Conservation (phyloP, 1,140 invertebrate genomes). For the Dinoponera quadriceps region DNA sequence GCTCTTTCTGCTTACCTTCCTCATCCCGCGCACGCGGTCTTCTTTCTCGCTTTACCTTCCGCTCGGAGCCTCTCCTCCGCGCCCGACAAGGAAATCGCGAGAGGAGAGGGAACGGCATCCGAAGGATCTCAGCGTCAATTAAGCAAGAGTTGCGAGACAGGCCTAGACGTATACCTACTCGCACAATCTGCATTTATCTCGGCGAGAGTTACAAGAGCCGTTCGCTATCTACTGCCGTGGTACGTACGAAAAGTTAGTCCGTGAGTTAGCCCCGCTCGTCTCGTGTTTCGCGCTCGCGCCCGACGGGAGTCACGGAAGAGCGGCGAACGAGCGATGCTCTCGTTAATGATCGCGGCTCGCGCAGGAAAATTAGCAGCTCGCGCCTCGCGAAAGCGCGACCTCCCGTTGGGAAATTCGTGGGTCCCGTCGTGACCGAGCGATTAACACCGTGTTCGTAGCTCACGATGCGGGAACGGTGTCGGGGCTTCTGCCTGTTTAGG, state of each 20-base stretch:
- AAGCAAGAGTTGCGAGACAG: slow-evolving; percentile 79
- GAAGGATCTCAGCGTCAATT: slow-evolving; percentile 78
- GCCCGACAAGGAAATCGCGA: slow-evolving; percentile 43
- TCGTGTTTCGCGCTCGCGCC: slow-evolving; percentile 25
- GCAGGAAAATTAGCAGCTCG: slow-evolving; percentile 46
- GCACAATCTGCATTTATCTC: slow-evolving; percentile 77
- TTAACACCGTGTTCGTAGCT: slow-evolving; percentile 8
- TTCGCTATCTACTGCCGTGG: slow-evolving; percentile 52
- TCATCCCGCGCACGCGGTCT: too few species aligned
- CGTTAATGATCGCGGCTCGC: slow-evolving; percentile 49
- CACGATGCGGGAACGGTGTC: slow-evolving; percentile 19
- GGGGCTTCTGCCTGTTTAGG: slow-evolving; percentile 5
- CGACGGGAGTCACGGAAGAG: slow-evolving; percentile 45
- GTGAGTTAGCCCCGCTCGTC: slow-evolving; percentile 46
- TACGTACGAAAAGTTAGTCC: slow-evolving; percentile 47
- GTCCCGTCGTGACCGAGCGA: slow-evolving; percentile 30
- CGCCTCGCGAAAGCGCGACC: slow-evolving; percentile 30
- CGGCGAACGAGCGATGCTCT: slow-evolving; percentile 44
- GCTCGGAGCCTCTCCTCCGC: background rate
- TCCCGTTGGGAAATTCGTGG: slow-evolving; percentile 41
- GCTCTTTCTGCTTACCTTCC: background rate
- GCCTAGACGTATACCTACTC: slow-evolving; percentile 74
- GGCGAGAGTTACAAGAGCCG: slow-evolving; percentile 67
- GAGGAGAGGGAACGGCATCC: slow-evolving; percentile 68
- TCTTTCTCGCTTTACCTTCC: slow-evolving; percentile 14